Conservation (phyloP, 2,888 invertebrate genomes). For the Metellina segmentata region DNA sequence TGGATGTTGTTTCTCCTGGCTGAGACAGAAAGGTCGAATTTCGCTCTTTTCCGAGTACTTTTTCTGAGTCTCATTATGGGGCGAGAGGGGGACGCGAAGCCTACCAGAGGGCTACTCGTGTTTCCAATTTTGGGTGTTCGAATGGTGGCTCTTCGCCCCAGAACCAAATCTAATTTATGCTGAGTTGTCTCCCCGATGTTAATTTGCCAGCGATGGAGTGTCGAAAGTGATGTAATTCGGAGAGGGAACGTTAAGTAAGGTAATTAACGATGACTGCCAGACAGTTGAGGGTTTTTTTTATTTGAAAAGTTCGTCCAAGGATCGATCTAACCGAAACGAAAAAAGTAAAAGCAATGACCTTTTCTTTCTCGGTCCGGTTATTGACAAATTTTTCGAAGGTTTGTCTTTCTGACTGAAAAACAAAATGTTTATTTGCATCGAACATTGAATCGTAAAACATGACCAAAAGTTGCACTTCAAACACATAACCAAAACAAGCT, state of each 20-base stretch:
- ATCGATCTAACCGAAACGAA: no score
- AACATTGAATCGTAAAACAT: no score
- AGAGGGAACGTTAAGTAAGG: background rate
- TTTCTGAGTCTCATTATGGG: constrained; percentile 50
- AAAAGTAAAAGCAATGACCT: no score
- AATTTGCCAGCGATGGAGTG: background rate
- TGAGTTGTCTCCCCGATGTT: background rate
- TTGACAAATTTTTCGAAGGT: no score
- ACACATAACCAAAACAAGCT: no score
- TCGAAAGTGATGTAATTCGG: background rate
- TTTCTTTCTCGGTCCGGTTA: no score
- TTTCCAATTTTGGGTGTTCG: background rate
- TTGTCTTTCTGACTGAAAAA: no score
- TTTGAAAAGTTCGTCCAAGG: no score
- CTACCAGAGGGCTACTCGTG: background rate
- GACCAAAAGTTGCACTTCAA: no score
- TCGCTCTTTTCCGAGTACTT: constrained; percentile 32
- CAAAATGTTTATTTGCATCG: no score
- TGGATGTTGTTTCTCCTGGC: constrained; percentile 47
- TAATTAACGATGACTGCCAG: background rate
- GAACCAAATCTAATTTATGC: background rate
- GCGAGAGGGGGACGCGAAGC: background rate
- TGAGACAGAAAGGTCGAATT: constrained; percentile 49
- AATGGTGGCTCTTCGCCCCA: background rate
- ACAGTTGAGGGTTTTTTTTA: no score